These are phyloP conservation scores for Tokudaia tokunoshimensis DNA, from an alignment of 2,797 vertebrate species.

Conservation along the genomic window DNA sequence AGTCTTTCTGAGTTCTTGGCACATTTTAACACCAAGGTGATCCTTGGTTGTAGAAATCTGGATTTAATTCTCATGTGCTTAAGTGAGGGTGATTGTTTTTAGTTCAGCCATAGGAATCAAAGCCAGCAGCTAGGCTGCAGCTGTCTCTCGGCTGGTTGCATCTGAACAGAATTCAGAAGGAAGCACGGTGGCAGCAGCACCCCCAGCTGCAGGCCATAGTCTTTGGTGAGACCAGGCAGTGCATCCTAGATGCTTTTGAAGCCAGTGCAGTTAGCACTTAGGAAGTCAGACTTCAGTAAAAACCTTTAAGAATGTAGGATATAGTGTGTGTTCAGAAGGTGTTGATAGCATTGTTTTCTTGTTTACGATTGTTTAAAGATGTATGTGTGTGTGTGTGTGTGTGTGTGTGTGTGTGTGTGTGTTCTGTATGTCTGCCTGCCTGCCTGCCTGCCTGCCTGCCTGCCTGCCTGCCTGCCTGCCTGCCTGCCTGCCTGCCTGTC, in stretches of 20 bases:
- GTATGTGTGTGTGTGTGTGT: neutral
- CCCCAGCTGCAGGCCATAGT: slow-evolving; percentile 55
- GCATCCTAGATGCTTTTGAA: slow-evolving; percentile 74
- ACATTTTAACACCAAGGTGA: slow-evolving; percentile 79
- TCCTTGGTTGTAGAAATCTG: slow-evolving; percentile 79
- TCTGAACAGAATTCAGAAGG: slow-evolving; percentile 70
- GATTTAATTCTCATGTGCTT: slow-evolving; percentile 85
- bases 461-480: too few species aligned
- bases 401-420: neutral
- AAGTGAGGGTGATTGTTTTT: slow-evolving; percentile 83
- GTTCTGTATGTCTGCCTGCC: neutral
- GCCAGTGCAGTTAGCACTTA: slow-evolving; percentile 77
- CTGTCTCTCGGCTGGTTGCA: slow-evolving; percentile 84
- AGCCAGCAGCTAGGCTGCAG: slow-evolving; percentile 85
- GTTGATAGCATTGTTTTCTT: slow-evolving; percentile 50
- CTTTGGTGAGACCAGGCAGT: slow-evolving; percentile 71
- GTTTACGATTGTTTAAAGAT: slow-evolving; percentile 1
- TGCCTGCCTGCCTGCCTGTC: too few species aligned
- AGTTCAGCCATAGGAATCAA: slow-evolving; percentile 84
- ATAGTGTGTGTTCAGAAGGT: neutral
- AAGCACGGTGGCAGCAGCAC: slow-evolving; percentile 24
- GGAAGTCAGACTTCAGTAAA: slow-evolving; percentile 75
- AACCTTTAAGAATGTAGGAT: slow-evolving; percentile 18
- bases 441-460: too few species aligned
- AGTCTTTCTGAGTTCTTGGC: slow-evolving; percentile 82